Evolutionary conservation across 2,888 invertebrate genomes (phyloP).

Genomic region (Monochamus alternatus): DNA sequence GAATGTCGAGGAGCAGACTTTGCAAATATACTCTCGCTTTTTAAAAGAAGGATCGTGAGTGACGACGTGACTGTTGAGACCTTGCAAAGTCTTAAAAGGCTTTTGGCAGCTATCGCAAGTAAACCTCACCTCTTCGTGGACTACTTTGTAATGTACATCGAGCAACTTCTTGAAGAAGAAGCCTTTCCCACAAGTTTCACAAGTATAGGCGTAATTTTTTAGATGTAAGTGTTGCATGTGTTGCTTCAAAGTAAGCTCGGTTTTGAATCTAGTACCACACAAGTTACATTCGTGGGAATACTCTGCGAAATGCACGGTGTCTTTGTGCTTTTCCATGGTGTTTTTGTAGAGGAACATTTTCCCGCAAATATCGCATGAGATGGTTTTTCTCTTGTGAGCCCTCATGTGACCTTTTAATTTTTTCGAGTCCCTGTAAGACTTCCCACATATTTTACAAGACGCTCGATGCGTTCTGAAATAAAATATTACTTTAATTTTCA

Average conservation of each 20-base stretch:
- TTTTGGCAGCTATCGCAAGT: constrained; percentile 56
- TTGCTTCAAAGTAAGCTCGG: constrained; percentile 47
- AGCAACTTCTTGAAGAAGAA: constrained; percentile 51
- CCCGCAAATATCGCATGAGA: constrained; percentile 52
- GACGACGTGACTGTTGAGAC: constrained; percentile 50
- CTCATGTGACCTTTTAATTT: constrained; percentile 45
- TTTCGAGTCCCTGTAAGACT: constrained; percentile 35
- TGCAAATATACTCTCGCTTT: constrained; percentile 51
- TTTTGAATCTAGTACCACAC: constrained; percentile 52
- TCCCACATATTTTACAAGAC: constrained; percentile 47
- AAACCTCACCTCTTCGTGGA: constrained; percentile 55
- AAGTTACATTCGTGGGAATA: constrained; percentile 48
- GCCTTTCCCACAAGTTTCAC: constrained; percentile 57
- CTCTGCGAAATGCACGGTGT: constrained; percentile 48
- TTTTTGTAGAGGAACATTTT: constrained; percentile 53
- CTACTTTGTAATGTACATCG: constrained; percentile 52
- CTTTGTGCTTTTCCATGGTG: constrained; percentile 50
- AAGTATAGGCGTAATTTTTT: constrained; percentile 68
- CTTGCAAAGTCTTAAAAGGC: constrained; percentile 54
- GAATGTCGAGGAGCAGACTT: constrained; percentile 53
- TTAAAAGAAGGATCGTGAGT: constrained; percentile 54
- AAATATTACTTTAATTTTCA: constrained; percentile 6
- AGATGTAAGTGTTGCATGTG: constrained; percentile 65
- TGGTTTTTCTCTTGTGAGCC: constrained; percentile 49
- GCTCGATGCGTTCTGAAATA: constrained; percentile 63